Percentiles rank a stretch among this genome's conserved stretches.
Conservation (phyloP, 2,113 vertebrate species). For the Scalopus aquaticus region DNA sequence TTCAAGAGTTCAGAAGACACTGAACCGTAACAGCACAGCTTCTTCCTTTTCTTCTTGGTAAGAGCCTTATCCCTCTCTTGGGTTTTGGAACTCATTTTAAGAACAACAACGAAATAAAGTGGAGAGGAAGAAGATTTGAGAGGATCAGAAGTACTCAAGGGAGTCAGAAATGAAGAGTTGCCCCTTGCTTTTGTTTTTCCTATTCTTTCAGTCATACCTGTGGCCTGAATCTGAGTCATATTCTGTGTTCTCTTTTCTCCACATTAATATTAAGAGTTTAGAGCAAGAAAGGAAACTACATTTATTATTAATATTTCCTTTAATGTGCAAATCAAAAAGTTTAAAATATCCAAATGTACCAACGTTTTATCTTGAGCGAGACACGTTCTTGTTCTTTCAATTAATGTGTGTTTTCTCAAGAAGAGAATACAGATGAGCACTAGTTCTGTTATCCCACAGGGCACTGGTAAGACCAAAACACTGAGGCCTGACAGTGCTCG, state of each 20-base stretch:
- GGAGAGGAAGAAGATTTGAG: slow-evolving; percentile 62
- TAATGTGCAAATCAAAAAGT: not conserved
- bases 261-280: not conserved
- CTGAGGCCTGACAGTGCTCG: not conserved
- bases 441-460: not conserved
- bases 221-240: not conserved
- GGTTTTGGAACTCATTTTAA: slow-evolving; percentile 73
- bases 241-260: not conserved
- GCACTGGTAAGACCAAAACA: not conserved
- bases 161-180: slow-evolving; percentile 46
- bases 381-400: not conserved
- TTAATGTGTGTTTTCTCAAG: not conserved
- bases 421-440: not conserved
- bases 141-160: slow-evolving; percentile 17
- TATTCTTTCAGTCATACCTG: not conserved
- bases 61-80: slow-evolving; percentile 62
- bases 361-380: not conserved
- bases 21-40: slow-evolving; percentile 74
- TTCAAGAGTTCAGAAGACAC: slow-evolving; percentile 74
- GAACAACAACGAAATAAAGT: slow-evolving; percentile 70
- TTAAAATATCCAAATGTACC: not conserved
- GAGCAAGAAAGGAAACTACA: not conserved
- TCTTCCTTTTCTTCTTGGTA: slow-evolving; percentile 73
- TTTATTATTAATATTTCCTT: not conserved
- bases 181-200: slow-evolving; percentile 36